phyloP scores from a whole-genome alignment of 2,797 vertebrate species.

The Anguilla megastoma region DNA sequence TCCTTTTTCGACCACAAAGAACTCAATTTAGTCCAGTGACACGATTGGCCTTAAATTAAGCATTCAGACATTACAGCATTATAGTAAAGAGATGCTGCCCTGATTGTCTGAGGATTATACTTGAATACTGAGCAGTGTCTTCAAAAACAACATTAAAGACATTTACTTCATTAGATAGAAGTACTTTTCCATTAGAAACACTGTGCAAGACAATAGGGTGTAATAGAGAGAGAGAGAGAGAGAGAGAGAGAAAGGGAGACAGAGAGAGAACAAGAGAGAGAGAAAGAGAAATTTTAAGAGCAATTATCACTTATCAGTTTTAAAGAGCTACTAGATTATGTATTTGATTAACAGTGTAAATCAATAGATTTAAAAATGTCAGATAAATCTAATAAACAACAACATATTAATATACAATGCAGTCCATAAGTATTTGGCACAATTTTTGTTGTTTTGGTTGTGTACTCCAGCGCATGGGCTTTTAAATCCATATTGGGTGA shows the following conservation, averaged over 20 bases:
- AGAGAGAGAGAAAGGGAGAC: not conserved
- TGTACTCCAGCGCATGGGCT: too few species aligned
- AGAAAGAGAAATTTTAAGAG: not conserved
- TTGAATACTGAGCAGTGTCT: not conserved
- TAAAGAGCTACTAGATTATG: not conserved
- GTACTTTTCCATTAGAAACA: slow-evolving; percentile 3
- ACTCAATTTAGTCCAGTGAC: not conserved
- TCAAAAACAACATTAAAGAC: slow-evolving; percentile 22
- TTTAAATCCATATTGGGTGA: too few species aligned
- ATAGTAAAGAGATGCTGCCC: not conserved
- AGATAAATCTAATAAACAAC: not conserved
- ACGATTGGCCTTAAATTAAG: not conserved
- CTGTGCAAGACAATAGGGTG: not conserved
- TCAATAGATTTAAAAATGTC: not conserved
- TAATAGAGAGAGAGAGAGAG: not conserved
- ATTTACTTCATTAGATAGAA: slow-evolving; percentile 12
- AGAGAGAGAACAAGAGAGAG: not conserved
- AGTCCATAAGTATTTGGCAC: too few species aligned
- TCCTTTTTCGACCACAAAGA: not conserved
- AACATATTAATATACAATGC: not conserved
- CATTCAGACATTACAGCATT: not conserved
- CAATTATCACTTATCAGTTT: not conserved
- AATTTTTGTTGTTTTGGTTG: too few species aligned
- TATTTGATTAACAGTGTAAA: not conserved
- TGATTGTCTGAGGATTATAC: slow-evolving; percentile 20